Conservation (phyloP, 2,797 vertebrate species). For the Pterois miles region DNA sequence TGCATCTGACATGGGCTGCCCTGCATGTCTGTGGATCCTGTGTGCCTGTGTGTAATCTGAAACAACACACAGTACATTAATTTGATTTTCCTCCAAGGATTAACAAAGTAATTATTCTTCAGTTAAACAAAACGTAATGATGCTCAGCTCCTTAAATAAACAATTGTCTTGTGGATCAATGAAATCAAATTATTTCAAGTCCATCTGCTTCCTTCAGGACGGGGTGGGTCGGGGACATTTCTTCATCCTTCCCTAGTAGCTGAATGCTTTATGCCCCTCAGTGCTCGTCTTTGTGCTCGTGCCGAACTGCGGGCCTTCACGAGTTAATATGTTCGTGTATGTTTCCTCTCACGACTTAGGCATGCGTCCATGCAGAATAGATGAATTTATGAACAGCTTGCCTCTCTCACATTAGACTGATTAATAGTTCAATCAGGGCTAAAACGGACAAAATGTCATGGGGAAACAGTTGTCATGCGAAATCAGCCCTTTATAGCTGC, state of each 20-base stretch:
- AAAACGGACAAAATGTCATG: constrained; percentile 66
- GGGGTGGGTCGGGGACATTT: neutral
- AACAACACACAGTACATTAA: neutral
- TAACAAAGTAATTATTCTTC: neutral
- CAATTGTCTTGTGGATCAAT: neutral
- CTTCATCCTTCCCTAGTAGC: neutral
- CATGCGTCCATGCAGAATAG: constrained; percentile 62
- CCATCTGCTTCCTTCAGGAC: neutral
- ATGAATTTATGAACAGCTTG: constrained; percentile 74
- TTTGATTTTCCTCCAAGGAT: neutral
- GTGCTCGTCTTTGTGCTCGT: constrained; percentile 9
- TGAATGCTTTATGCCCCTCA: neutral
- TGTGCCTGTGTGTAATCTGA: neutral
- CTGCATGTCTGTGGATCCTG: neutral
- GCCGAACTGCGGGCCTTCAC: constrained; percentile 1
- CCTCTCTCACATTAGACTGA: constrained; percentile 69
- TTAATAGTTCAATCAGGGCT: constrained; percentile 75
- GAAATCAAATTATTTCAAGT: neutral
- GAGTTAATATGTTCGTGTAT: constrained; percentile 44
- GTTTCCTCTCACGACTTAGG: constrained; percentile 46
- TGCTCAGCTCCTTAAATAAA: neutral
- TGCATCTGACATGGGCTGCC: neutral
- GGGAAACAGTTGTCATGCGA: constrained; percentile 68
- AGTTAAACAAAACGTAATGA: neutral
- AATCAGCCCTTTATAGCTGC: constrained; percentile 46